A percentile compares a stretch with the other conserved stretches of the same genome.
Evolutionary conservation across 1,140 invertebrate genomes (phyloP).

Genomic region (Cotesia vestalis): DNA sequence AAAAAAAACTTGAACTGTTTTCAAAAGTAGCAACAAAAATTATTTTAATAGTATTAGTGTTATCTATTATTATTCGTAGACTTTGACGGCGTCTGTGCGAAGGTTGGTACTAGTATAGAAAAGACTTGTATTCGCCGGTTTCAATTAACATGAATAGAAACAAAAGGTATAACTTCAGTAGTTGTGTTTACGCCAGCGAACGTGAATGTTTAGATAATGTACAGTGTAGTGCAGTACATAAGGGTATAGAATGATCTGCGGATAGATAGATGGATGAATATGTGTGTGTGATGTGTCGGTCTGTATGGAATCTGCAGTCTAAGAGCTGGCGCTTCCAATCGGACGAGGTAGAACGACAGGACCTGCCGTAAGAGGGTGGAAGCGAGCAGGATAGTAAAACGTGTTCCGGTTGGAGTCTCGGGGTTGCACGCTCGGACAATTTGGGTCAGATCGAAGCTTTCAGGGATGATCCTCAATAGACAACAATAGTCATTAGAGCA

Average conservation of each 20-base stretch:
- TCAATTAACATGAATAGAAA: constrained; percentile 9
- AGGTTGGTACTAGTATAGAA: neutral
- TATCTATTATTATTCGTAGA: too few species aligned
- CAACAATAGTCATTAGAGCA: constrained; percentile 55
- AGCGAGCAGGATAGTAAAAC: neutral
- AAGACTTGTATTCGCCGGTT: neutral
- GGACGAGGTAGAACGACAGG: neutral
- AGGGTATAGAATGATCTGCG: neutral
- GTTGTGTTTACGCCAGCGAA: neutral
- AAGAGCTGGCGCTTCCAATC: neutral
- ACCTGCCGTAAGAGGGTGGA: neutral
- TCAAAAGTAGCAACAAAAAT: too few species aligned
- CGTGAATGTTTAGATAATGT: too few species aligned
- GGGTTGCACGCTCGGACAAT: constrained; percentile 42
- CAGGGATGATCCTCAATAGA: constrained; percentile 45
- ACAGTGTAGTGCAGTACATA: too few species aligned
- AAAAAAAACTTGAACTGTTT: too few species aligned
- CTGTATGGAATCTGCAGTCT: neutral
- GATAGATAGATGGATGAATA: neutral
- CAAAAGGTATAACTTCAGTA: neutral
- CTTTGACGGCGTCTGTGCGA: too few species aligned
- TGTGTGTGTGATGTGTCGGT: too few species aligned
- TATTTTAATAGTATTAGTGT: too few species aligned
- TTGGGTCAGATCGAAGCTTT: constrained; percentile 45
- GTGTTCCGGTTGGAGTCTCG: constrained; percentile 16